Percentiles rank a stretch among this genome's conserved stretches.
Evolutionary conservation across 2,113 vertebrate genomes (phyloP).

Genomic region (Plotosus lineatus): DNA sequence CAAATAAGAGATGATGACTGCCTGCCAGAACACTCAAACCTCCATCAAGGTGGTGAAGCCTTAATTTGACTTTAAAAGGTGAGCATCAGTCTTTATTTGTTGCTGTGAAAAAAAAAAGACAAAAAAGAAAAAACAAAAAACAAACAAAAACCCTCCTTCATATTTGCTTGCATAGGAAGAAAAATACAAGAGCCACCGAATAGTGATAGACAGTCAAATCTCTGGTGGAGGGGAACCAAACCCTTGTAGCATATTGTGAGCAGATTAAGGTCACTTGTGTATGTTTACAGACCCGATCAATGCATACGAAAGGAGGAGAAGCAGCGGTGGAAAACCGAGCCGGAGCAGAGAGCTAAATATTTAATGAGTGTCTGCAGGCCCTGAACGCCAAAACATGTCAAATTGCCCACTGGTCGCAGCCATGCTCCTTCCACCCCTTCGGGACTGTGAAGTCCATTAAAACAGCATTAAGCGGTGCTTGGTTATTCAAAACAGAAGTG

Average conservation of each 20-base stretch:
- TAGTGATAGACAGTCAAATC: slow-evolving; percentile 26
- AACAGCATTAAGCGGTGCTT: slow-evolving; percentile 57
- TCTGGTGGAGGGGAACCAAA: slow-evolving; percentile 47
- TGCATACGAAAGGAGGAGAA: slow-evolving; percentile 53
- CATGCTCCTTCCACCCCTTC: slow-evolving; percentile 46
- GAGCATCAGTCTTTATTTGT: background rate
- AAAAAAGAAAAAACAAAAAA: too few species aligned
- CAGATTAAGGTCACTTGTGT: slow-evolving; percentile 65
- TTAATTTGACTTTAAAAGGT: background rate
- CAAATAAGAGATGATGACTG: too few species aligned
- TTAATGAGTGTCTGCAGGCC: slow-evolving; percentile 75
- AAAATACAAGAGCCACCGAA: background rate
- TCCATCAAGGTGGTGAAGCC: background rate
- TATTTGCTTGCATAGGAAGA: background rate
- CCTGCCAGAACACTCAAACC: background rate
- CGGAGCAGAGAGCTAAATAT: slow-evolving; percentile 71
- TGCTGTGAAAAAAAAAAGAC: too few species aligned
- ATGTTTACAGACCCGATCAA: slow-evolving; percentile 68
- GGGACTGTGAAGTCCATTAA: slow-evolving; percentile 57
- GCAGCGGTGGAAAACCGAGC: slow-evolving; percentile 59
- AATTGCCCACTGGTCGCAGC: slow-evolving; percentile 45
- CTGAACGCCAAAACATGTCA: slow-evolving; percentile 59
- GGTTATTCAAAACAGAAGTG: slow-evolving; percentile 57
- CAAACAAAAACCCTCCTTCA: background rate
- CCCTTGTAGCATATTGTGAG: slow-evolving; percentile 53